Evolutionary conservation across 2,797 vertebrate species (phyloP).

Genomic region (Diceros bicornis): DNA sequence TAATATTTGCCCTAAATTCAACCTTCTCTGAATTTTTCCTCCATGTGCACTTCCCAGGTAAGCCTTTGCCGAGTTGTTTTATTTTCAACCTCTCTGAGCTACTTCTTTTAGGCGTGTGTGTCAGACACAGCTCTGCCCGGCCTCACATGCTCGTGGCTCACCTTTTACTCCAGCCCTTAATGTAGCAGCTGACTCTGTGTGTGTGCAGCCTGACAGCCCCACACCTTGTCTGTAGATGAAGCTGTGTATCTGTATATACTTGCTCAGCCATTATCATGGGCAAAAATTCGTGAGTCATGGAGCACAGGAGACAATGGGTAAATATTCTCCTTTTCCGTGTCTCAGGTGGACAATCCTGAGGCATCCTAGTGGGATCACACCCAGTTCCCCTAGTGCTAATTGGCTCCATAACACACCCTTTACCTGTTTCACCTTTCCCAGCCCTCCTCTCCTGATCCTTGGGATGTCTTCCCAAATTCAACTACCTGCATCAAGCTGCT

Average conservation of each 20-base stretch:
- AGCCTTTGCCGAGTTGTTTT: not conserved
- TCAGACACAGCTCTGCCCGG: not conserved
- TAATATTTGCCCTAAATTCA: not conserved
- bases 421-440: not conserved
- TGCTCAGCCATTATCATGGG: not conserved
- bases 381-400: not conserved
- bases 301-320: not conserved
- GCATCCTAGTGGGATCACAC: not conserved
- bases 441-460: not conserved
- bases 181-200: not conserved
- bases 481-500: not conserved
- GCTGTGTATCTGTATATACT: not conserved
- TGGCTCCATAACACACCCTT: not conserved
- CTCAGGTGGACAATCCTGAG: not conserved
- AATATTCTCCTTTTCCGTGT: not conserved
- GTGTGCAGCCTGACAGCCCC: not conserved
- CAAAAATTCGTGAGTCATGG: not conserved
- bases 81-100: not conserved
- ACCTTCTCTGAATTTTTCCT: not conserved
- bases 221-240: not conserved
- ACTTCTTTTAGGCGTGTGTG: not conserved
- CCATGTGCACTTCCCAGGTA: not conserved
- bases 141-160: not conserved
- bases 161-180: not conserved
- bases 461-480: not conserved